These are phyloP conservation scores for Clarias batrachus DNA, from an alignment of 2,113 vertebrate genomes.

Conservation along the genomic window DNA sequence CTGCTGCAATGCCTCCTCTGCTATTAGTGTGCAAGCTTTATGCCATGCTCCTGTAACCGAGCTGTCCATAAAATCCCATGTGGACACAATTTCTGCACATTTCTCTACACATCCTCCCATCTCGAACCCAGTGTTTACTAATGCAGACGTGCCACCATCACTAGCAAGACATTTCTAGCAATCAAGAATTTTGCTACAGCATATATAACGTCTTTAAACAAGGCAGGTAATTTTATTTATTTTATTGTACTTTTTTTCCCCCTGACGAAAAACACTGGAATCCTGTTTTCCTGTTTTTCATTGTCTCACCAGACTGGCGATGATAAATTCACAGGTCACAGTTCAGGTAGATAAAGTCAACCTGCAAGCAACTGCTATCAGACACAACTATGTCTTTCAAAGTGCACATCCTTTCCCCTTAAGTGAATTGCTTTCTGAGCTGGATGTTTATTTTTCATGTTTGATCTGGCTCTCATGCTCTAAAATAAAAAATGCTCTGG, in stretches of 20 bases:
- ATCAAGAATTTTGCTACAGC: too few relatives aligned
- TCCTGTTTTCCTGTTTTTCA: not conserved
- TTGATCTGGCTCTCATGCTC: not conserved
- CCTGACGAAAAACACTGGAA: not conserved
- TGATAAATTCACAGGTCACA: not conserved
- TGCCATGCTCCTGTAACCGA: not conserved
- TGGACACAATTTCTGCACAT: constrained; percentile 23
- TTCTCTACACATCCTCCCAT: constrained; percentile 10
- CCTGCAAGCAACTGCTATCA: not conserved
- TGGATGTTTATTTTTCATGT: not conserved
- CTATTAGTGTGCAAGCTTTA: constrained; percentile 5
- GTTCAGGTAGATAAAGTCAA: not conserved
- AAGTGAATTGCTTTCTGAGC: not conserved
- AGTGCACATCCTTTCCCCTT: not conserved
- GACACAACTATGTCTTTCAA: not conserved
- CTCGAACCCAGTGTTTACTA: not conserved
- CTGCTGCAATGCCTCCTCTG: constrained; percentile 5
- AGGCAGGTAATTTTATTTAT: not conserved
- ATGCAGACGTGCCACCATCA: not conserved
- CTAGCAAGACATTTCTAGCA: not conserved
- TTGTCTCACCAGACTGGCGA: not conserved
- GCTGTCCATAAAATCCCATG: not conserved
- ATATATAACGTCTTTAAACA: not conserved
- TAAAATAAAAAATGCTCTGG: not conserved
- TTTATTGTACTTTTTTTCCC: not conserved